Evolutionary conservation across 2,888 invertebrate species (phyloP), one percentile per base, ranked within the genome.

Genomic region (Saturnia pavonia): DNA sequence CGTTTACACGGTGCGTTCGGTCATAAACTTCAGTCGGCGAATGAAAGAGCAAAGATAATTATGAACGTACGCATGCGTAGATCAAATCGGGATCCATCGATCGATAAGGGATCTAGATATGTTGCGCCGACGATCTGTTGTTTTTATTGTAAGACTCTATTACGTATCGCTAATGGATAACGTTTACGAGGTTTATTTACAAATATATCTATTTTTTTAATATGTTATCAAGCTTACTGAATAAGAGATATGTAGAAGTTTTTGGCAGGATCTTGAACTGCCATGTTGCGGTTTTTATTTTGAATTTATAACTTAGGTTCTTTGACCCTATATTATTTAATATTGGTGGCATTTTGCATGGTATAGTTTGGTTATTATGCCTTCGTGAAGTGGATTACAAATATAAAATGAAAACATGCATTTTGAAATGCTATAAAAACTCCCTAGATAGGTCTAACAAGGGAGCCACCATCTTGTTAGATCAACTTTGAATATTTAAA

Each of bases 21-120:
- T 86, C 91, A 87, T 91, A 91, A 91, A 91, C 82, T 87, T 82
- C 73, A 79, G 90, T 89, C 92, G 92, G 93, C 89, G 86, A 87
- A 92, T 92, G 92, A 92, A 93, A 92, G 92, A 88, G 88, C 85
- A 78, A 80, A 87, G 89, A 89, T 92, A 92, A 92, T 92, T 92
- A 92, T 91, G 91, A 88, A 83, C 86, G 86, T 87, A 89, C 89
- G 89, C 88, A 90, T 91, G 88, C 91, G 92, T 92, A 92, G 91
- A 93, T 93, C 92, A 92, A 91, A 93, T 91, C 91, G 84, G 86
- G 87, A 85, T 86, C 88, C 88, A 87, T 88, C 89, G 90, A 88
- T 91, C 91, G 93, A 92, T 91, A 89, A 88, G 85, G 87, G 87
- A 90, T 91, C 90, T 89, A 90, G 89, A 90, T 70, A 69, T 69